These are phyloP conservation scores for Pogoniulus pusillus DNA, from an alignment of 2,797 vertebrate genomes.

Conservation along the genomic window DNA sequence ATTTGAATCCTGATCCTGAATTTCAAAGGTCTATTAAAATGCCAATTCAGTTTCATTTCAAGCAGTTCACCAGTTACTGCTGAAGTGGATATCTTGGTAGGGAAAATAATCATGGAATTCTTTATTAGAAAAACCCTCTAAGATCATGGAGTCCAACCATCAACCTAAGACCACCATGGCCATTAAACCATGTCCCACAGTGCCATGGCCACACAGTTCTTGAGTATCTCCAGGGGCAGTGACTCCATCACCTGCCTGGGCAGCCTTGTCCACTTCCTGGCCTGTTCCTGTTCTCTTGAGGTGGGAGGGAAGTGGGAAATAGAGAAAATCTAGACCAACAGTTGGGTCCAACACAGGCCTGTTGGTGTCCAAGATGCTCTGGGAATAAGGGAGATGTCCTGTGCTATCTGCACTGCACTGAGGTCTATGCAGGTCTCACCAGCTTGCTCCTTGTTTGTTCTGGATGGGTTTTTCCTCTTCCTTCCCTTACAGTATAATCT, in stretches of 20 bases:
- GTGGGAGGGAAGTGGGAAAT: not conserved
- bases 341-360: accelerated
- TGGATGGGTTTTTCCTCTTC: not conserved
- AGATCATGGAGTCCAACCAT: too few species aligned
- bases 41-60: not conserved
- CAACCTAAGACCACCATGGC: too few species aligned
- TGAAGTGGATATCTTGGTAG: not conserved
- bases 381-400: not conserved
- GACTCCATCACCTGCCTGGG: too few species aligned
- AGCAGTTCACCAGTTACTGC: not conserved
- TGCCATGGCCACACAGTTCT: too few species aligned
- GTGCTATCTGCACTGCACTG: not conserved
- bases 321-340: not conserved
- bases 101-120: not conserved
- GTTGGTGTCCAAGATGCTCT: not conserved
- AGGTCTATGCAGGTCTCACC: not conserved
- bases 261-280: too few species aligned
- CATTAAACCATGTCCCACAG: too few species aligned
- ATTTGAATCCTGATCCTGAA: not conserved
- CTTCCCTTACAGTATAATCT: not conserved
- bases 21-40: slow-evolving; percentile 48
- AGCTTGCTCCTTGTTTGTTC: not conserved
- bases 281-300: not conserved
- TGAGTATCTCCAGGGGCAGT: too few species aligned
- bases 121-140: too few species aligned